Evolutionary conservation across 2,797 vertebrate species (phyloP).

Genomic region (Orientallactaga sibirica): DNA sequence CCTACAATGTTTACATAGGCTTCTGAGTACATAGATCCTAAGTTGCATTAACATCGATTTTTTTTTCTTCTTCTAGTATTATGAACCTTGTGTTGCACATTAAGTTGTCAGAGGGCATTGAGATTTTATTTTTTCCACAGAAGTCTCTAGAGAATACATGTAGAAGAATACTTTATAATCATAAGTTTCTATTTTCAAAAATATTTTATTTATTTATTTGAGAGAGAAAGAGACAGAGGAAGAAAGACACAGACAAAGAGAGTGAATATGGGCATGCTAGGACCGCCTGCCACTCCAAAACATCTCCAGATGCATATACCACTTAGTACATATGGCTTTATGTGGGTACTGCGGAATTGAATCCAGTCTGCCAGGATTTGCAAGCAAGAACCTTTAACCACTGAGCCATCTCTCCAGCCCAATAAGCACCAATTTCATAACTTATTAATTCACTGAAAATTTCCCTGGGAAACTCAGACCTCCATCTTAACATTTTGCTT

Average conservation of each 20-base stretch:
- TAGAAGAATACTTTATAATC: not conserved
- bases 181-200: too few relatives aligned
- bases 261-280: too few relatives aligned
- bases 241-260: too few relatives aligned
- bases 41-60: not conserved
- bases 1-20: not conserved
- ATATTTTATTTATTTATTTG: too few relatives aligned
- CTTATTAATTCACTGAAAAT: not conserved
- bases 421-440: not conserved
- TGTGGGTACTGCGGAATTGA: too few relatives aligned
- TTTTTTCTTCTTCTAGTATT: conserved; percentile 1
- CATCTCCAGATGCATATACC: too few relatives aligned
- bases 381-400: too few relatives aligned
- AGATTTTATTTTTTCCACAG: conserved; percentile 23
- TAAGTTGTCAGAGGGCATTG: not conserved
- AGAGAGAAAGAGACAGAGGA: too few relatives aligned
- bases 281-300: too few relatives aligned
- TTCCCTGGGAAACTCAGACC: not conserved
- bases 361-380: too few relatives aligned
- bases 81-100: not conserved
- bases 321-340: too few relatives aligned
- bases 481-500: conserved; percentile 11
- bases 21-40: not conserved
- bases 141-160: not conserved
- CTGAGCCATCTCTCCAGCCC: too few relatives aligned